Evolutionary conservation across 1,140 invertebrate genomes (phyloP).

Genomic region (Drosophila triauraria): DNA sequence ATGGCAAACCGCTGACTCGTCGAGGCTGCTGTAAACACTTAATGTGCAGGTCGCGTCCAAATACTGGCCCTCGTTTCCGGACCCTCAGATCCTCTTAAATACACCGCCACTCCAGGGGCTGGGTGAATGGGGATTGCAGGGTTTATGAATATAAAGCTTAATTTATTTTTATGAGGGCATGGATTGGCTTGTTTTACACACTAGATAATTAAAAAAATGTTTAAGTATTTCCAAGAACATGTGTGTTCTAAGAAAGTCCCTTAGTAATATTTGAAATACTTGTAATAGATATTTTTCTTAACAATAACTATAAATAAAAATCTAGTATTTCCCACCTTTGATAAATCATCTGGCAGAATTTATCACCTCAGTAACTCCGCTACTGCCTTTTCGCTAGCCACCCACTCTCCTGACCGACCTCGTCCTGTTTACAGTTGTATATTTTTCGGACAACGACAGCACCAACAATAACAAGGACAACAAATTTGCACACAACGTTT

Average conservation of each 20-base stretch:
- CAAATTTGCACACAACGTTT: slow-evolving; percentile 78
- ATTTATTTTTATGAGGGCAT: too few relatives aligned
- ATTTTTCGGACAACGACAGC: slow-evolving; percentile 56
- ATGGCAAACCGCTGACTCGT: slow-evolving; percentile 58
- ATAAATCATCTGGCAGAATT: background rate
- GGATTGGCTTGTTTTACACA: too few relatives aligned
- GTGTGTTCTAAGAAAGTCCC: too few relatives aligned
- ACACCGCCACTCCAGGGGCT: background rate
- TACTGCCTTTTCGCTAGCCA: slow-evolving; percentile 11
- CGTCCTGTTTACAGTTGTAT: slow-evolving; percentile 28
- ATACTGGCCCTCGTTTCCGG: slow-evolving; percentile 19
- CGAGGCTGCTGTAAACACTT: slow-evolving; percentile 53
- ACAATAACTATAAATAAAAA: too few relatives aligned
- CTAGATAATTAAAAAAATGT: too few relatives aligned
- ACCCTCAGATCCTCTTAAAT: slow-evolving; percentile 1
- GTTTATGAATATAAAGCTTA: background rate
- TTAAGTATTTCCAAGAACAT: too few relatives aligned
- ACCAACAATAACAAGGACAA: slow-evolving; percentile 57
- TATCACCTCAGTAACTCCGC: background rate
- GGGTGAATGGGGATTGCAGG: background rate
- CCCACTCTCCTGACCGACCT: background rate
- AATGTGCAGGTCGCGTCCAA: slow-evolving; percentile 47
- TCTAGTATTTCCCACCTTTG: background rate
- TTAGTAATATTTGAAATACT: background rate
- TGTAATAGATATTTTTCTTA: too few relatives aligned